These are phyloP conservation scores for Trachelipus rathkii DNA, from an alignment of 1,140 invertebrate species.

Conservation along the genomic window DNA sequence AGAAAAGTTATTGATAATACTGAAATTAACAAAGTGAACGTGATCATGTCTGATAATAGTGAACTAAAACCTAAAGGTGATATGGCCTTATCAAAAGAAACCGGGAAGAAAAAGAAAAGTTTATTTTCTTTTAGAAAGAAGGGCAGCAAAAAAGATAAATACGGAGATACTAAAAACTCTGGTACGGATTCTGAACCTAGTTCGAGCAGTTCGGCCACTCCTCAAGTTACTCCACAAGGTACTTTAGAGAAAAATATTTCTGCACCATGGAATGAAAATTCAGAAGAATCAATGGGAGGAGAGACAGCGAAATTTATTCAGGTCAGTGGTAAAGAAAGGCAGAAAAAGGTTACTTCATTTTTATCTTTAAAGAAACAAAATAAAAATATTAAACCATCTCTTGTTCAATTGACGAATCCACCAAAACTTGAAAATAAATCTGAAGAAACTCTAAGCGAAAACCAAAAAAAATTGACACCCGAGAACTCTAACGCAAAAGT, in stretches of 20 bases:
- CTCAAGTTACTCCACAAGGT: not conserved
- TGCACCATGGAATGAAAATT: not conserved
- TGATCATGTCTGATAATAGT: not conserved
- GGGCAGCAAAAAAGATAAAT: not conserved
- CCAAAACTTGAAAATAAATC: not conserved
- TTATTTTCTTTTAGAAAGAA: not conserved
- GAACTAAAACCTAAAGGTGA: not conserved
- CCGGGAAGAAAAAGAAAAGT: not conserved
- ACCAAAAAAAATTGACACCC: too few species aligned
- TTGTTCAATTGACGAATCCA: not conserved
- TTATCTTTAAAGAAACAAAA: not conserved
- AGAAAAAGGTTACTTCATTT: not conserved
- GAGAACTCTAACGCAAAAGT: too few species aligned
- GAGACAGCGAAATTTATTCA: not conserved
- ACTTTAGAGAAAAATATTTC: not conserved
- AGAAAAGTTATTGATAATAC: too few species aligned
- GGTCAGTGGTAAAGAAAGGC: not conserved
- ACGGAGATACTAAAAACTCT: not conserved
- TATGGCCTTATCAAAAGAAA: not conserved
- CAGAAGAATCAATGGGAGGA: not conserved
- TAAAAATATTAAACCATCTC: not conserved
- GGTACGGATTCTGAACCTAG: not conserved
- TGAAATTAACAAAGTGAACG: too few species aligned
- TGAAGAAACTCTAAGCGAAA: too few species aligned
- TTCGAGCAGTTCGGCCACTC: not conserved